Evolutionary conservation across 1,140 invertebrate genomes (phyloP), one percentile per base, ranked within the genome.

Genomic region (Hetaerina americana): DNA sequence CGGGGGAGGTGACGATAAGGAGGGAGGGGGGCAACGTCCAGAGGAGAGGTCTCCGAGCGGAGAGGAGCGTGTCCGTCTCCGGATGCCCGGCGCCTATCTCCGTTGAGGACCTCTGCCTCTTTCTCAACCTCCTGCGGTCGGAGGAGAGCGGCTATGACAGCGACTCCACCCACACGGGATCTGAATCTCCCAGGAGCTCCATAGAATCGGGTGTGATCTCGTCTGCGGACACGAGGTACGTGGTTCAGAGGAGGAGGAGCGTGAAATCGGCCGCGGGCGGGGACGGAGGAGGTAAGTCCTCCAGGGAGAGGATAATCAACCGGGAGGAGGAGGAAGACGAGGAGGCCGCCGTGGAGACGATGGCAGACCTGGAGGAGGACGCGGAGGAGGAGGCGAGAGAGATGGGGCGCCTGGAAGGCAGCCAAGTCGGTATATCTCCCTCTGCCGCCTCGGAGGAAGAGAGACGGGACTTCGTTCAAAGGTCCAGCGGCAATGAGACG

Each of bases 61-160:
- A 75, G 31, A 49, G 71, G 22, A 74, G 73, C 22, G 31, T 72
- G 12, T 75, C 75, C 8, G n/a, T 75, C 1, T 70, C 75, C 2
- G 40, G 40, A n/a, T 57, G 40, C 22, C 40, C 40, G 15, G 40
- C 28, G 27, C 69, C 68, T 6, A 8, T 72, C 12, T 67, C 73
- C 26, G 75, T 75, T 26, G 74, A 77, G 25, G 81, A 79, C 27
- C 71, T 84, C n/a, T 82, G 83, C 67, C 79, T 81, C 6, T 76
- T 84, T 18, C 75, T 85, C 73, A 81, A 76, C 71, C 26, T 83
- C 5, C 77, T 82, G 8, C 78, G 80, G 72, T 85, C 84, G 5
- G 87, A 89, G 74, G 87, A 89, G 75, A 87, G 86, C 72, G 87
- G 87, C 8, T 88, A 88, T 75, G 87, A 88, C 71, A 87, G 86